A percentile compares a stretch with the other conserved stretches of the same genome.
Conservation (phyloP, 2,797 vertebrate genomes). For the Labroides dimidiatus region DNA sequence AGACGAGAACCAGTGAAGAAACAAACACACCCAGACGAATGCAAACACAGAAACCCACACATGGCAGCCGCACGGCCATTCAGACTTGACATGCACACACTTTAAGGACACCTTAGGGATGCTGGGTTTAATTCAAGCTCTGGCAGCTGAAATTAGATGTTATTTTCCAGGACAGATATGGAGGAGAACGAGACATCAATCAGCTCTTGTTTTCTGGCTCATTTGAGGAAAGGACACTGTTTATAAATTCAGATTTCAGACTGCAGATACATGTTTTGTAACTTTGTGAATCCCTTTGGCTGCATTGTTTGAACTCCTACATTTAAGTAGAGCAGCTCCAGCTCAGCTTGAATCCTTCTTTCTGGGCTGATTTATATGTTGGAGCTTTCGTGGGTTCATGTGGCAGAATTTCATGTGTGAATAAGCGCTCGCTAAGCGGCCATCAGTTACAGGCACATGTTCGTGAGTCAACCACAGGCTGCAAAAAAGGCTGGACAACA, state of each 20-base stretch:
- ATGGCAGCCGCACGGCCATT: neutral
- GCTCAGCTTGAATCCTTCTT: slow-evolving; percentile 25
- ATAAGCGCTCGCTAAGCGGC: slow-evolving; percentile 5
- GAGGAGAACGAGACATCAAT: slow-evolving; percentile 34
- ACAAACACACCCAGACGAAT: slow-evolving; percentile 12
- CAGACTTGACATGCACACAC: slow-evolving; percentile 5
- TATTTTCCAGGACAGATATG: slow-evolving; percentile 58
- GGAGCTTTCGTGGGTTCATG: slow-evolving; percentile 9
- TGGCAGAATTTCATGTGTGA: neutral
- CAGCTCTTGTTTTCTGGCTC: slow-evolving; percentile 29
- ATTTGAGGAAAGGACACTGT: slow-evolving; percentile 18
- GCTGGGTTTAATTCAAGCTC: slow-evolving; percentile 47
- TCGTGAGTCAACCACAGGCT: too few species aligned
- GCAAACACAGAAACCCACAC: slow-evolving; percentile 20
- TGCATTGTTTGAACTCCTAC: slow-evolving; percentile 41
- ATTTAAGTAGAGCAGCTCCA: slow-evolving; percentile 12
- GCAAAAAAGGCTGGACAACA: too few species aligned
- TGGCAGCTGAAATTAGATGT: slow-evolving; percentile 34
- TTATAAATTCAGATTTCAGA: slow-evolving; percentile 18
- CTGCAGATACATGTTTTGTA: slow-evolving; percentile 19
- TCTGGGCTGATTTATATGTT: slow-evolving; percentile 17
- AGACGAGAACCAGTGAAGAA: slow-evolving; percentile 27
- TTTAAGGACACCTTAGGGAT: slow-evolving; percentile 43
- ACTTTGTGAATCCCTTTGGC: slow-evolving; percentile 39
- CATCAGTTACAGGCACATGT: slow-evolving; percentile 1